phyloP scores from a whole-genome alignment of 2,888 invertebrate genomes.

The Encarsia formosa region DNA sequence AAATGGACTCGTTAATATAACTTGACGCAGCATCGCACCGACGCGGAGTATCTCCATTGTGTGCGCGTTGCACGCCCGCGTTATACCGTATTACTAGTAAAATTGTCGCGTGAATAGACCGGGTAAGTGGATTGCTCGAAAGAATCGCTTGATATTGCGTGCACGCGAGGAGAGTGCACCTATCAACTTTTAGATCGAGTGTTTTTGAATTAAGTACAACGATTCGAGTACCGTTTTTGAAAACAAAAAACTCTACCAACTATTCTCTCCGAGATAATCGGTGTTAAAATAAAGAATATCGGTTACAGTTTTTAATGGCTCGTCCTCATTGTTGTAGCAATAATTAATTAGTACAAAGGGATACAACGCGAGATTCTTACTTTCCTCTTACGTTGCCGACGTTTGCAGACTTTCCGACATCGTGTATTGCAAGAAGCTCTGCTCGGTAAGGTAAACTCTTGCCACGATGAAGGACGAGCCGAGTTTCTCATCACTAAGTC shows the following conservation, averaged over 20 bases:
- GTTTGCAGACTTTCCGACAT: constrained; percentile 13
- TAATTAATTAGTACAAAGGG: no score
- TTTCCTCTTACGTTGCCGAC: no score
- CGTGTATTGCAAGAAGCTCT: constrained; percentile 3
- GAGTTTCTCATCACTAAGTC: constrained; percentile 45
- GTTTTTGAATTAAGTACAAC: no score
- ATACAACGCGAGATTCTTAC: no score
- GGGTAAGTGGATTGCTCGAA: constrained; percentile 11
- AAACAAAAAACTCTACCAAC: no score
- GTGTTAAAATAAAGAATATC: no score
- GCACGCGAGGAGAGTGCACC: no score
- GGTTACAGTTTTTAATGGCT: no score
- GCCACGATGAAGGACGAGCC: background rate
- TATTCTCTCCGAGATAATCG: no score
- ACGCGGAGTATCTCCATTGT: constrained; percentile 14
- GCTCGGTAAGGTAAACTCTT: background rate
- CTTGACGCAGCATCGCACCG: constrained; percentile 15
- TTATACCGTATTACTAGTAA: constrained; percentile 4
- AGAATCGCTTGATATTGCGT: constrained; percentile 3
- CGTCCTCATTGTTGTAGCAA: no score
- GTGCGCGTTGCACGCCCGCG: background rate
- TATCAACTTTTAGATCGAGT: no score
- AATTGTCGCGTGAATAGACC: constrained; percentile 2
- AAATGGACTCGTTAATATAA: constrained; percentile 21
- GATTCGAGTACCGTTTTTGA: no score